Evolutionary conservation across 2,888 invertebrate species (phyloP), one percentile per base, ranked within the genome.

Genomic region (Nezara viridula): DNA sequence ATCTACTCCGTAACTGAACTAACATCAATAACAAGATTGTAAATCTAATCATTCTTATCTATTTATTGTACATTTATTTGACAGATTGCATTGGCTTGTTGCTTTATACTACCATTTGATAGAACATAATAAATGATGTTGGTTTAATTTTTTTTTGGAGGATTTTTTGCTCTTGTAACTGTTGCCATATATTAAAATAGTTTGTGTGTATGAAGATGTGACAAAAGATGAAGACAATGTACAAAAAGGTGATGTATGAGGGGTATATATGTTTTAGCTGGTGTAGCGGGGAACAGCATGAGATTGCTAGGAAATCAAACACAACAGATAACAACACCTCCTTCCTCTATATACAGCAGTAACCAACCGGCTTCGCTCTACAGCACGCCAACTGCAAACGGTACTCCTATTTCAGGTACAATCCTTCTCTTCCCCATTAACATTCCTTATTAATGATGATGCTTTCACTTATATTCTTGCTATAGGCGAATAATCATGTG

Each of bases 271-370:
- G 90, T 90, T 90, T 90, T 89, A 90, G 90, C 90, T 55, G 90
- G 89, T 89, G 91, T 91, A 86, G 90, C 91, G 89, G 92, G 92
- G 89, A 92, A 91, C 90, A 92, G 92, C 91, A 92, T 92, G 92
- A 90, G 92, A 52, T 91, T 92, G 89, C 90, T 92, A 86, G 92
- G 92, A 87, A 92, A 91, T 88, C 90, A 90, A 90, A 90, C 91
- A 85, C 95, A 95, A 93, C 92, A 94, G 94, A 92, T 95, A 94
- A 92, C 95, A 89, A 92, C 92, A 81, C 92, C 96, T 91, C 95
- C 96, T 92, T 95, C 95, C 91, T 95, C 95, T 91, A 94, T 95
- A 90, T 94, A 94, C 92, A 94, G 94, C 91, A 93, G 93, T 91
- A 93, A 91, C 89, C 92, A 92, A 90, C 92, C 92, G 93, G 92